Evolutionary conservation across 2,888 invertebrate genomes (phyloP), one percentile per base, ranked within the genome.

Genomic region (Omphaloscelis lunosa): DNA sequence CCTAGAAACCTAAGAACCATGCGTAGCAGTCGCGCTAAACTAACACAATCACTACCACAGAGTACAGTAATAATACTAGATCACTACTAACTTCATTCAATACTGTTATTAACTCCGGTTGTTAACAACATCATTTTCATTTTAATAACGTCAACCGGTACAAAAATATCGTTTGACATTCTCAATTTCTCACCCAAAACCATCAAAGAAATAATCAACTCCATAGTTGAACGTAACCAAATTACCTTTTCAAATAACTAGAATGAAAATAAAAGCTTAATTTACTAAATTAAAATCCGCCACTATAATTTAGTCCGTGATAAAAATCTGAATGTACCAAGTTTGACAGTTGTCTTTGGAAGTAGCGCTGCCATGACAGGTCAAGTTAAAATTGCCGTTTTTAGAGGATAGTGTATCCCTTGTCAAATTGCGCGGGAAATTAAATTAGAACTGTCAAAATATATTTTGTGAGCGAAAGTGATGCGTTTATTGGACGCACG

Each of bases 391-490:
- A 71, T 83, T 75, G 82, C n/a, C 11, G 53, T 0, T 5, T 8
- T 71, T 1, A 63, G 11, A 48, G 83, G 34, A 80, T 76, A 76
- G 72, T 48, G 80, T 63, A 59, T 65, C 72, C 88, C 80, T 69
- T 79, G 75, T 74, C 74, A 84, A 84, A 86, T 87, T 82, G 82
- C 77, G 72, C 86, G 85, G 77, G 72, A 70, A 80, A 87, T 86
- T 84, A 75, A 89, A 90, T 92, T 91, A 91, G 34, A 79, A 71
- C 86, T 90, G 90, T 91, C 92, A 89, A 91, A 92, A 91, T 88
- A 91, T 80, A 87, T 92, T 89, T 88, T 76, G 67, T 70, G 56
- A 72, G n/a, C 63, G 62, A 78, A 80, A 76, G 72, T 77, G 78
- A 79, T 59, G 71, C 34, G 66, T 73, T 86, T 84, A 88, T 86